Percentiles rank a stretch among this genome's conserved stretches.
phyloP scores from a whole-genome alignment of 2,888 invertebrate genomes.

The Pemphredon lugubris region DNA sequence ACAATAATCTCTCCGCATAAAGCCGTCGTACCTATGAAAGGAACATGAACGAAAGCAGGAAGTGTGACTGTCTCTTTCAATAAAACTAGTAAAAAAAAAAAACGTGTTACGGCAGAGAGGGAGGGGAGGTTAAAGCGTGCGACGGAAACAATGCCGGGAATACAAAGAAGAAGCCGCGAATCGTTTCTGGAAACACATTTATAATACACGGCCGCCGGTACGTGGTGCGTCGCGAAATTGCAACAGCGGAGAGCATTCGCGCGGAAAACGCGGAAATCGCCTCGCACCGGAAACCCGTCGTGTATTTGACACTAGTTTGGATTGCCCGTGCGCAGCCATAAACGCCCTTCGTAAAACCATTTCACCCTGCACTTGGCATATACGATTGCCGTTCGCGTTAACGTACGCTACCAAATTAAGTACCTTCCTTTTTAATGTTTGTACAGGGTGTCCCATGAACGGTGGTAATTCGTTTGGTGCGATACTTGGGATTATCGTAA shows the following conservation, averaged over 20 bases:
- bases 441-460: no score
- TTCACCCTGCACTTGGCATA: slow-evolving; percentile 15
- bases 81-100: background rate
- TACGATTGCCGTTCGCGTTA: background rate
- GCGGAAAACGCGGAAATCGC: slow-evolving; percentile 56
- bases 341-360: slow-evolving; percentile 40
- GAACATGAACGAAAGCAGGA: no score
- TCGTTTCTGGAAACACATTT: slow-evolving; percentile 35
- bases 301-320: slow-evolving; percentile 38
- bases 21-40: no score
- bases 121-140: slow-evolving; percentile 2
- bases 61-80: slow-evolving; percentile 1
- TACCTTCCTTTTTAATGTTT: no score
- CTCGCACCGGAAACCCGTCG: slow-evolving; percentile 34
- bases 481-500: no score
- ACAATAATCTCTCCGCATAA: no score
- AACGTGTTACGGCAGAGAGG: background rate
- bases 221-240: slow-evolving; percentile 49
- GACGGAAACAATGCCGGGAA: slow-evolving; percentile 18
- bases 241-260: slow-evolving; percentile 40
- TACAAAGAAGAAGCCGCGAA: slow-evolving; percentile 19
- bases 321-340: slow-evolving; percentile 34
- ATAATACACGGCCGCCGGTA: slow-evolving; percentile 31
- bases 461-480: no score
- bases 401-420: no score